These are phyloP conservation scores for Andricus quercusramuli DNA, from an alignment of 2,888 invertebrate species.

Conservation along the genomic window DNA sequence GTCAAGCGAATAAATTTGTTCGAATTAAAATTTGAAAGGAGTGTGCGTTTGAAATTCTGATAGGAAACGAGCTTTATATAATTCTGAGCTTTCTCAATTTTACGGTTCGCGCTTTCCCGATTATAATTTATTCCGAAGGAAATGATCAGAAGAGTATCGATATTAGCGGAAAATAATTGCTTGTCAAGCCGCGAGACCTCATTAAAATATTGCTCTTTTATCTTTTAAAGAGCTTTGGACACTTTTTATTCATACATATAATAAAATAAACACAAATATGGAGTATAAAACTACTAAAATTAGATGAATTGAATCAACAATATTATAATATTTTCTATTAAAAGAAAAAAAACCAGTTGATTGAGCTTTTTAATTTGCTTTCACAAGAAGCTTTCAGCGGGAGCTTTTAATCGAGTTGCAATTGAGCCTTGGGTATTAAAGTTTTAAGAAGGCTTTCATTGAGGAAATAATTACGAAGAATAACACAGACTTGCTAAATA, in stretches of 20 bases:
- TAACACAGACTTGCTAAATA: neutral
- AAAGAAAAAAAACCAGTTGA: neutral
- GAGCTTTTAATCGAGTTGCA: neutral
- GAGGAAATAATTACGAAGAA: neutral
- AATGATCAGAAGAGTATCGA: slow-evolving; percentile 11
- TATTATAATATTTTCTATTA: neutral
- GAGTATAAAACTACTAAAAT: neutral
- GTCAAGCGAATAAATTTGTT: slow-evolving; percentile 3
- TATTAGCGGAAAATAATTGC: slow-evolving; percentile 27
- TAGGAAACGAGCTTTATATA: neutral
- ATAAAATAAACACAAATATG: neutral
- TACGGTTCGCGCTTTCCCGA: slow-evolving; percentile 21
- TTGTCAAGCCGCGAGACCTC: slow-evolving; percentile 30
- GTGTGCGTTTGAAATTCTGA: neutral
- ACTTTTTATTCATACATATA: slow-evolving; percentile 5
- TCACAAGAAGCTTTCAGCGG: neutral
- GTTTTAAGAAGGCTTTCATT: slow-evolving; percentile 1
- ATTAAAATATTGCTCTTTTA: slow-evolving; percentile 29
- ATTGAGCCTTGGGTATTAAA: neutral
- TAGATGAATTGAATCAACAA: neutral
- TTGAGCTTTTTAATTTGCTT: neutral
- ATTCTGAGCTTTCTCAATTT: slow-evolving; percentile 9
- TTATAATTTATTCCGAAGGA: slow-evolving; percentile 31
- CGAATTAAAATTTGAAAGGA: slow-evolving; percentile 3
- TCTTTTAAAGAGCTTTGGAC: neutral